Conservation (phyloP, 2,797 vertebrate genomes). For the Sitta carolinensis region DNA sequence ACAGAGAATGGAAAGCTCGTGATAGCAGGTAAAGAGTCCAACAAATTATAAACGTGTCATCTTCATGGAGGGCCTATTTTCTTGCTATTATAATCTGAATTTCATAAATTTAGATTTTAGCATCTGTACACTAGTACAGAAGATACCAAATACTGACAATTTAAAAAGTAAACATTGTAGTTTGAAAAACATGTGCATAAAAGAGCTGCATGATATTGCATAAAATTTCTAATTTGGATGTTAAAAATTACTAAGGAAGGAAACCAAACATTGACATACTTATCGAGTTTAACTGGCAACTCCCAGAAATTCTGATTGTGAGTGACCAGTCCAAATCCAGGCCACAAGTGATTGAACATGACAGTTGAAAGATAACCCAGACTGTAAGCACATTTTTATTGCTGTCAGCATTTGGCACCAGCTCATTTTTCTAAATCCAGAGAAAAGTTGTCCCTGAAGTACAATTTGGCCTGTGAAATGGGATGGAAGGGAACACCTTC, state of each 20-base stretch:
- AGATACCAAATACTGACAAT: neutral
- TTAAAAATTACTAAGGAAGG: neutral
- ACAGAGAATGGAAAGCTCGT: neutral
- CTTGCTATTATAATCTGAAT: neutral
- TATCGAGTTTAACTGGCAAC: neutral
- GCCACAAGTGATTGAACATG: neutral
- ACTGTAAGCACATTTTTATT: neutral
- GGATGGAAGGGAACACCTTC: neutral
- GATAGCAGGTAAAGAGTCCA: neutral
- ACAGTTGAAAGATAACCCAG: neutral
- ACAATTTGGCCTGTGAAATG: neutral
- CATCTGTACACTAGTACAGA: neutral
- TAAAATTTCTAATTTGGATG: neutral
- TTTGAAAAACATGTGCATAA: neutral
- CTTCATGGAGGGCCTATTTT: neutral
- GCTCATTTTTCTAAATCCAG: neutral
- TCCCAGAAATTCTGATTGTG: neutral
- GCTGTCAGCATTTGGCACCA: neutral
- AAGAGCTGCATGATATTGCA: neutral
- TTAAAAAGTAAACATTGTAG: neutral
- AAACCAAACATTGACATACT: neutral
- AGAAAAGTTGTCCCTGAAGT: neutral
- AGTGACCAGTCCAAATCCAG: neutral
- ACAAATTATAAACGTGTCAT: neutral
- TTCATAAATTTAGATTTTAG: neutral